phyloP scores from a whole-genome alignment of 2,797 vertebrate genomes.

The Pygocentrus nattereri region DNA sequence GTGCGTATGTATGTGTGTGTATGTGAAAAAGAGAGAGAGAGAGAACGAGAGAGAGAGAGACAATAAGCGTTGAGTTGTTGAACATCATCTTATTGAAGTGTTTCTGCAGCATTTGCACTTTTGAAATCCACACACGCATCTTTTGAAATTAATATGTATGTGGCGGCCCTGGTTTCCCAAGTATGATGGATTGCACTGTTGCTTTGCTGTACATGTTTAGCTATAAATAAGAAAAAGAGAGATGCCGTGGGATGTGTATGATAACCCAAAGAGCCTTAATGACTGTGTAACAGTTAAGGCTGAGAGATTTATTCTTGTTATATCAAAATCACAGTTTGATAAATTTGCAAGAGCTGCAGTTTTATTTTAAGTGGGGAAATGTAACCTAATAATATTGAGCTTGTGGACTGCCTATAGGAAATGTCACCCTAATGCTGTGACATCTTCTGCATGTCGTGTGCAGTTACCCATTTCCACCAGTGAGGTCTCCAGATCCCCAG shows the following conservation, averaged over 20 bases:
- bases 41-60: not conserved
- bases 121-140: constrained; percentile 30
- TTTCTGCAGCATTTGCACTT: constrained; percentile 35
- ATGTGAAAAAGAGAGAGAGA: not conserved
- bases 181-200: constrained; percentile 54
- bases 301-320: too few relatives aligned
- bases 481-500: too few relatives aligned
- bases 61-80: not conserved
- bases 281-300: constrained; percentile 16
- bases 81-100: constrained; percentile 9
- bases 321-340: too few relatives aligned
- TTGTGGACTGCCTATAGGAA: too few relatives aligned
- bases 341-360: too few relatives aligned
- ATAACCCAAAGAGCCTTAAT: constrained; percentile 45
- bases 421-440: too few relatives aligned
- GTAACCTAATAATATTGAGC: too few relatives aligned
- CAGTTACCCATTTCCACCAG: too few relatives aligned
- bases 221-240: constrained; percentile 18
- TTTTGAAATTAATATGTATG: constrained; percentile 30
- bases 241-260: constrained; percentile 31
- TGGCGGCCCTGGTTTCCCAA: constrained; percentile 58
- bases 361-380: too few relatives aligned
- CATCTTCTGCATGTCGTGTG: too few relatives aligned
- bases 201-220: constrained; percentile 39
- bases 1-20: constrained; percentile 2